Conservation (phyloP, 2,888 invertebrate genomes). For the Mesoligia furuncula region DNA sequence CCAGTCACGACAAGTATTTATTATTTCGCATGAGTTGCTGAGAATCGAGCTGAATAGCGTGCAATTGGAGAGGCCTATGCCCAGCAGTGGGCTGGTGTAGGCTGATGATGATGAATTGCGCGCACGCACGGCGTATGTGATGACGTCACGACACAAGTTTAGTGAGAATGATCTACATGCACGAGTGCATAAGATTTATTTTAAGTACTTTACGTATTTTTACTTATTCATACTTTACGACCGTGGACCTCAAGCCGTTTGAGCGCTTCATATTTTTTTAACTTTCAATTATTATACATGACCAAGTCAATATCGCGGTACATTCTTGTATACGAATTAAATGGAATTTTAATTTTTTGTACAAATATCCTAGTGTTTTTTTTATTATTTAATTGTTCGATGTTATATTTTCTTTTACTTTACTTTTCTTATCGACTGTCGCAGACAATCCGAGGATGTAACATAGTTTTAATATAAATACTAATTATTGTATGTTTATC, state of each 20-base stretch:
- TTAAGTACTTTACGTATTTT: constrained; percentile 61
- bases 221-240: constrained; percentile 54
- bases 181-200: constrained; percentile 60
- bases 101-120: constrained; percentile 11
- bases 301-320: constrained; percentile 62
- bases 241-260: constrained; percentile 48
- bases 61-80: background rate
- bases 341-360: constrained; percentile 68
- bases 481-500: constrained; percentile 61
- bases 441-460: constrained; percentile 61
- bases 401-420: constrained; percentile 61
- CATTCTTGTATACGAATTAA: constrained; percentile 71
- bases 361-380: constrained; percentile 68
- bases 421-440: constrained; percentile 37
- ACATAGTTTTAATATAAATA: constrained; percentile 62
- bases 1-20: constrained; percentile 4
- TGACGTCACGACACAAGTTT: constrained; percentile 63
- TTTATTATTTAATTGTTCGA: constrained; percentile 65
- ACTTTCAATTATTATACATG: constrained; percentile 42
- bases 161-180: constrained; percentile 66
- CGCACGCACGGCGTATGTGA: constrained; percentile 39
- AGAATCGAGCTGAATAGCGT: background rate
- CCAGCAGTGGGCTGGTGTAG: background rate
- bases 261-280: constrained; percentile 57
- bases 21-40: constrained; percentile 10